phyloP scores from a whole-genome alignment of 2,888 invertebrate species.

The Torymus tubicola region DNA sequence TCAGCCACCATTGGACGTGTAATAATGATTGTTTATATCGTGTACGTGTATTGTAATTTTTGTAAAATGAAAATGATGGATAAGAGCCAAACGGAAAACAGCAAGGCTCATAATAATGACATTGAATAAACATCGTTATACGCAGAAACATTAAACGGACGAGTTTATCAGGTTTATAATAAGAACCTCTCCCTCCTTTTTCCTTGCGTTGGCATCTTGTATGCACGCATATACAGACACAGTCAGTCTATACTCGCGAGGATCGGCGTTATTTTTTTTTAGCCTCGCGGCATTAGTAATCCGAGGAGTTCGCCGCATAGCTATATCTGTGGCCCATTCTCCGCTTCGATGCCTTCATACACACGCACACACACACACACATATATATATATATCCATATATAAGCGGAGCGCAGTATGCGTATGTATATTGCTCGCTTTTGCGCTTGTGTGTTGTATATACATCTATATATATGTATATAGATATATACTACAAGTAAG shows the following conservation, averaged over 20 bases:
- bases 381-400: background rate
- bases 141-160: slow-evolving; percentile 23
- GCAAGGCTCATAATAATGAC: background rate
- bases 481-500: slow-evolving; percentile 15
- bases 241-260: background rate
- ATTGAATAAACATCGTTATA: slow-evolving; percentile 28
- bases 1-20: too few species aligned
- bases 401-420: background rate
- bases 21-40: too few species aligned
- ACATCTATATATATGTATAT: background rate
- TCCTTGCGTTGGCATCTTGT: background rate
- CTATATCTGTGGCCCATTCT: background rate
- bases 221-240: background rate
- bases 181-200: background rate
- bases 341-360: background rate
- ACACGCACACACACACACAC: background rate
- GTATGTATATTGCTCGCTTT: background rate
- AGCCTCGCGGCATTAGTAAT: slow-evolving; percentile 40
- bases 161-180: slow-evolving; percentile 42
- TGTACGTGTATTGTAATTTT: too few species aligned
- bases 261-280: slow-evolving; percentile 10
- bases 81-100: too few species aligned
- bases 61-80: too few species aligned
- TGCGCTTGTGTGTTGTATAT: background rate
- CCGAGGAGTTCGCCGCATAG: slow-evolving; percentile 26